Conservation (phyloP, 2,113 vertebrate genomes). For the Argyrosomus japonicus region DNA sequence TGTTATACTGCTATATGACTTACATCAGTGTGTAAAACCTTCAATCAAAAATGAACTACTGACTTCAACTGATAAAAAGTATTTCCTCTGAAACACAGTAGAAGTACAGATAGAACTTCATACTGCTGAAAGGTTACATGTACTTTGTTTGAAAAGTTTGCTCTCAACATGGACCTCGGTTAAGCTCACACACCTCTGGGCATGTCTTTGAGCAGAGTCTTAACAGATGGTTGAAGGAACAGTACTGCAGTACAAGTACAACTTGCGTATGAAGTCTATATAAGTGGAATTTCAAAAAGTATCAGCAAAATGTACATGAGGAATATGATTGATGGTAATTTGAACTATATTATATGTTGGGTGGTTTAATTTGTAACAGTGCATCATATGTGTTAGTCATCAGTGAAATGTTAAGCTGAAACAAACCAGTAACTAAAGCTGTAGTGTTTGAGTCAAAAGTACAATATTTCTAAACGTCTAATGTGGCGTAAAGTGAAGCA, state of each 20-base stretch:
- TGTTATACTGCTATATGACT: too few relatives aligned
- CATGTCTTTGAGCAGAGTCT: not conserved
- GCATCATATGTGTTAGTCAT: not conserved
- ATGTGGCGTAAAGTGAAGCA: too few relatives aligned
- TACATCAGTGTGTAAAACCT: too few relatives aligned
- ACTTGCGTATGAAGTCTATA: not conserved
- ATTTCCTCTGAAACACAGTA: not conserved
- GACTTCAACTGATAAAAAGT: not conserved
- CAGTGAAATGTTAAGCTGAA: not conserved
- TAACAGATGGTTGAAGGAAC: not conserved
- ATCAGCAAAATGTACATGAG: too few relatives aligned
- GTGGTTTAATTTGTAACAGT: not conserved
- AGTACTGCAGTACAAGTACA: not conserved
- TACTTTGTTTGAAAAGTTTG: not conserved
- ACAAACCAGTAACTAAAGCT: not conserved
- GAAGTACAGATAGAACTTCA: not conserved
- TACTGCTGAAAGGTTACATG: not conserved
- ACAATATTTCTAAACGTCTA: too few relatives aligned
- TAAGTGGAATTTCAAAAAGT: not conserved
- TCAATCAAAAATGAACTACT: too few relatives aligned
- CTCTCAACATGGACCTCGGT: not conserved
- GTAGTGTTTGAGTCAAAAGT: too few relatives aligned
- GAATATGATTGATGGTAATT: not conserved
- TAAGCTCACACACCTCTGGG: not conserved
- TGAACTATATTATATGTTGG: not conserved